Base-by-base conservation (phyloP, 2,113 vertebrate species). In the Limanda limanda region DNA sequence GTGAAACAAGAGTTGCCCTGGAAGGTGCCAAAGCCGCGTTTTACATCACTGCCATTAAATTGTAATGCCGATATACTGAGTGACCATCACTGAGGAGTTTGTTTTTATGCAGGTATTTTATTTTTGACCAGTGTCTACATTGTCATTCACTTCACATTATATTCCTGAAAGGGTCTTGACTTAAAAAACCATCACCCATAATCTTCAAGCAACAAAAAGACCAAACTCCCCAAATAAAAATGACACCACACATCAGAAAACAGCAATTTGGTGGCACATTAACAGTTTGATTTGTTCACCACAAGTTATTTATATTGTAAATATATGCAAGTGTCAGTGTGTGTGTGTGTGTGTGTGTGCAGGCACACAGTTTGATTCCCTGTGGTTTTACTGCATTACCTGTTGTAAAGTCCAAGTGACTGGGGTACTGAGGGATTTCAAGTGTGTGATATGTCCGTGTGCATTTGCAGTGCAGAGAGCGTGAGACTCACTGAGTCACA, bases 241-340 rank as follows among this genome's bases (percentile, higher is more conserved):
- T 27, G 24, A 74, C 57, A 69, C 25, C 55, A 79, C 48, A 76
- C 58, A 17, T 54, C 24, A 47, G 12, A 69, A 69, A 69, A 65
- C 45, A 23, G 37, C 55, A 8, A 76, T 77, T 72, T 61, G 71
- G 63, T 68, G 69, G 78, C 51, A 66, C n/a, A 68, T 59, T 18
- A 68, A 75, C 25, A 18, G 24, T 42, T 78, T 27, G n/a, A 78
- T 85, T 84, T 87, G 82, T 78, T 82, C 72, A 75, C 27, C 55
- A 17, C 59, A 57, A 58, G 20, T 14, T 42, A 42, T 31, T 55
- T 40, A 27, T 27, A 27, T 13, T 63, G 61, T 45, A 23, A 51
- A 17, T 24, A 5, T 63, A 6, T 52, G 25, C 25, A 27, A 27
- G 25, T 27, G 25, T 27, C 15, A 31, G 45, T n/a, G 0, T 3